A percentile compares a stretch with the other conserved stretches of the same genome.
Conservation (phyloP, 1,140 invertebrate genomes). For the Tetramorium alpestre region DNA sequence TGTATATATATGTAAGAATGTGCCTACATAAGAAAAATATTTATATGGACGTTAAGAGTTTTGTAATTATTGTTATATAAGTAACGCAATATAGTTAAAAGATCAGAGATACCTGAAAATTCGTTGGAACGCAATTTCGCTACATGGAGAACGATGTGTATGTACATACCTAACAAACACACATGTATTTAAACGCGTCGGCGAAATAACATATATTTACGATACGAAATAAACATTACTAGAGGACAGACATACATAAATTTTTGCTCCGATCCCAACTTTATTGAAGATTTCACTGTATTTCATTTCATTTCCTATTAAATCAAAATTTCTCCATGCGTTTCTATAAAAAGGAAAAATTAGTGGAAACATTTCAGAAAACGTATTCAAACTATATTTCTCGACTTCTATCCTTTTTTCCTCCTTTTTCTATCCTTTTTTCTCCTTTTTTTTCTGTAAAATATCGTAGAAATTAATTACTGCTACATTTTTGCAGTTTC, state of each 20-base stretch:
- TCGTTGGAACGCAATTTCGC: constrained; percentile 60
- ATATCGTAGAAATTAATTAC: background rate
- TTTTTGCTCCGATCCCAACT: background rate
- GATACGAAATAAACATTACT: constrained; percentile 65
- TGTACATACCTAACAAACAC: constrained; percentile 34
- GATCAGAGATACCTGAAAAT: constrained; percentile 67
- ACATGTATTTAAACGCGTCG: constrained; percentile 53
- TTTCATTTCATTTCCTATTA: background rate
- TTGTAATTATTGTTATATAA: constrained; percentile 73
- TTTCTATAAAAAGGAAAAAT: background rate
- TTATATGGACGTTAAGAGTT: constrained; percentile 75
- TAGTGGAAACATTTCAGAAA: background rate
- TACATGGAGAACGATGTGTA: constrained; percentile 42
- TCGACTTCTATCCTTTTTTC: background rate
- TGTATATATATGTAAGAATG: constrained; percentile 72
- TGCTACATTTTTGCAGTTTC: background rate
- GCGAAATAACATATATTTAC: constrained; percentile 50
- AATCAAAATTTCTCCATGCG: background rate
- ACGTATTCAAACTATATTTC: background rate
- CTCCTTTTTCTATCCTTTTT: too few species aligned
- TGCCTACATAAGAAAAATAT: constrained; percentile 76
- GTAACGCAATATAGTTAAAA: constrained; percentile 45
- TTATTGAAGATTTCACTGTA: background rate
- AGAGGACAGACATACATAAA: constrained; percentile 34
- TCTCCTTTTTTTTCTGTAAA: background rate